Evolutionary conservation across 2,888 invertebrate genomes (phyloP), one percentile per base, ranked within the genome.

Genomic region (Drosophila hawaiiensis): DNA sequence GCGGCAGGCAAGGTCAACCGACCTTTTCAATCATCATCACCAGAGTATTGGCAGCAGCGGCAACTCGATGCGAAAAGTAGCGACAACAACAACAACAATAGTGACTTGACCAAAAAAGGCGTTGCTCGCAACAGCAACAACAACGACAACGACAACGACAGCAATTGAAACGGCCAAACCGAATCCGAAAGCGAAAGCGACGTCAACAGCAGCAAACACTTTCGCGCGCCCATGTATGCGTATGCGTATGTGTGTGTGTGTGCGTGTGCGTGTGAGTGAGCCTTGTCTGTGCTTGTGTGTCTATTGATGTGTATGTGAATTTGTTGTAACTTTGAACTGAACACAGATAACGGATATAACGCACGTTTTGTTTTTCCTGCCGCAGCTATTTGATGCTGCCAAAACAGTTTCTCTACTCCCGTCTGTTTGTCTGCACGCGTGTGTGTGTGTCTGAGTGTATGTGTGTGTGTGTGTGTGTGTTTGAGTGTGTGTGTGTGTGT

Each of bases 121-220:
- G 61, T 61, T 50, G 52, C 37, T 50, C 37, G 53, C 68, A 78
- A 53, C 73, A 63, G 41, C 64, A 68, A 29, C 31, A 67, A 64
- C 49, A 59, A 31, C 58, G 59, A n/a, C 49, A 62, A 37, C 43
- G 49, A 61, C 47, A 62, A 53, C 61, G 39, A 29, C 22, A 62
- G 28, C 67, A 49, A 58, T 37, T 41, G 63, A 71, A 62, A 49
- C 43, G 71, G 70, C 25, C 39, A 56, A 28, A 29, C n/a, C 55
- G 55, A 39, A 63, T 70, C 62, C 58, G 83, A 85, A 85, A 90
- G 81, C 69, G 88, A 82, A 82, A 78, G 74, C 78, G 70, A 70
- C 80, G 63, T 72, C 63, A 76, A 76, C 64, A 58, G 22, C 73
- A 68, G 29, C 43, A 63, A 77, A 70, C 72, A 86, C 76, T 83